A percentile compares a stretch with the other conserved stretches of the same genome.
phyloP scores from a whole-genome alignment of 1,140 invertebrate species.

The Leguminivora glycinivorella region DNA sequence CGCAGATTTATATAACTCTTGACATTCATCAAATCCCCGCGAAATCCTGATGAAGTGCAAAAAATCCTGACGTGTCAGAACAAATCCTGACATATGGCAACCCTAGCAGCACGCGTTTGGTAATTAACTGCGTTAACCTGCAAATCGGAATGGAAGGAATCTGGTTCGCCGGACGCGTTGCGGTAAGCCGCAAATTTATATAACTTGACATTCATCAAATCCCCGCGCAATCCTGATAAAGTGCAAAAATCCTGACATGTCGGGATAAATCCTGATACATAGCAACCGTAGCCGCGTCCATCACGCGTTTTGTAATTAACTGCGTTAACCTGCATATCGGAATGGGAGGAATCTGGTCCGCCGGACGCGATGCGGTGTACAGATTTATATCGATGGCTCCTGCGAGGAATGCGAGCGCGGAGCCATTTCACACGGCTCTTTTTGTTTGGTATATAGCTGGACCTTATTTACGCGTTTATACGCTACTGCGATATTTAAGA shows the following conservation, averaged over 20 bases:
- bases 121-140: conserved; percentile 16
- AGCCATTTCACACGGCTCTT: neutral
- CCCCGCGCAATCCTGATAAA: too few species aligned
- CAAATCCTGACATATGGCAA: too few species aligned
- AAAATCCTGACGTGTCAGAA: too few species aligned
- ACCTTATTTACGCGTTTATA: neutral
- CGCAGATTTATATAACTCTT: neutral
- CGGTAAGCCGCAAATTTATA: conserved; percentile 7
- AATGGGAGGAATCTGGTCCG: conserved; percentile 17
- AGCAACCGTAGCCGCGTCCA: too few species aligned
- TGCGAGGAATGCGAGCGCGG: conserved; percentile 7
- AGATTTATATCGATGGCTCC: conserved; percentile 18
- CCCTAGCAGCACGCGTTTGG: neutral
- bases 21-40: too few species aligned
- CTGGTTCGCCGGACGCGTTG: neutral
- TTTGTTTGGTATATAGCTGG: neutral
- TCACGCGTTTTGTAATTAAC: conserved; percentile 2
- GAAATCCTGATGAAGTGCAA: too few species aligned
- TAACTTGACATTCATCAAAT: too few species aligned
- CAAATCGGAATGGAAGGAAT: conserved; percentile 19
- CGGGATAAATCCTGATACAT: too few species aligned
- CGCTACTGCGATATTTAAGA: too few species aligned
- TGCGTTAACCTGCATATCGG: conserved; percentile 8
- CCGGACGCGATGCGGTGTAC: neutral
- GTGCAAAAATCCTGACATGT: too few species aligned